These are phyloP conservation scores for Cebus imitator DNA, from an alignment of 2,113 vertebrate genomes.

Conservation along the genomic window DNA sequence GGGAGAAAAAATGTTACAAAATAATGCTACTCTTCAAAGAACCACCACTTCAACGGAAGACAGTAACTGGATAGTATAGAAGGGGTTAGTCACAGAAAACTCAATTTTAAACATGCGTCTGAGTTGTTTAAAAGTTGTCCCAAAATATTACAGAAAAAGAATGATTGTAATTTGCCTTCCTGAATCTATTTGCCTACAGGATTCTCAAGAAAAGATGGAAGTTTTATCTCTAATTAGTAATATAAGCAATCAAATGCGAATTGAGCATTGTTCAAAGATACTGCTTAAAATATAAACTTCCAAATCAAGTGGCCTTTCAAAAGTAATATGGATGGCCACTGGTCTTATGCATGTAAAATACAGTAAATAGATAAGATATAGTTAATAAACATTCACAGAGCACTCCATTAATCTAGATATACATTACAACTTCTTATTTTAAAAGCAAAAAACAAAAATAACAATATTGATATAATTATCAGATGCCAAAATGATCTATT, in stretches of 20 bases:
- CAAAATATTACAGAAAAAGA: neutral
- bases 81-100: conserved; percentile 27
- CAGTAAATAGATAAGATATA: neutral
- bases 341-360: conserved; percentile 20
- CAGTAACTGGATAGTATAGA: neutral
- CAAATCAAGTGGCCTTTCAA: conserved; percentile 14
- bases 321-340: neutral
- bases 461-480: conserved; percentile 29
- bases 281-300: conserved; percentile 10
- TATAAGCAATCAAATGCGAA: conserved; percentile 7
- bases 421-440: conserved; percentile 59
- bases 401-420: conserved; percentile 28
- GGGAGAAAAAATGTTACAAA: neutral
- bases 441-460: conserved; percentile 24
- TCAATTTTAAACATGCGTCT: neutral
- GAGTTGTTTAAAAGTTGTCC: neutral
- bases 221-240: conserved; percentile 5
- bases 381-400: conserved; percentile 2
- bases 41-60: neutral
- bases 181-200: neutral
- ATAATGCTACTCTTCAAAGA: conserved; percentile 28
- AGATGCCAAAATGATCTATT: conserved; percentile 46
- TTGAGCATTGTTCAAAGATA: conserved; percentile 11
- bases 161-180: neutral
- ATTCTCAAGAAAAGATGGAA: conserved; percentile 16